phyloP scores from a whole-genome alignment of 1,140 invertebrate species.

The Drosophila lowei region DNA sequence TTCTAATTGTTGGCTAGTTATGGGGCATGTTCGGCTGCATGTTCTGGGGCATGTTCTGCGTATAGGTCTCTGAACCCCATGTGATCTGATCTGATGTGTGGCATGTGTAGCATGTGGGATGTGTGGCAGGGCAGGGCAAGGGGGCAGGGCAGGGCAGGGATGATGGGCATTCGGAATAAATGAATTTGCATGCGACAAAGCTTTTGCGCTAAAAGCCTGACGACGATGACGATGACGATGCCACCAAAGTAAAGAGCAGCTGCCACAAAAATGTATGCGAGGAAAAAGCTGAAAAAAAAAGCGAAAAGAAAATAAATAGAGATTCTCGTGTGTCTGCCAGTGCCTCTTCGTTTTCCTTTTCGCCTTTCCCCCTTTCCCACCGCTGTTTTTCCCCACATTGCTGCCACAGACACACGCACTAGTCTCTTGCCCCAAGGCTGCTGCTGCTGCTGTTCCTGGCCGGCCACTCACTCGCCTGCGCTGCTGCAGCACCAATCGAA shows the following conservation, averaged over 20 bases:
- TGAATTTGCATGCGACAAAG: constrained; percentile 69
- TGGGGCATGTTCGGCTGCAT: constrained; percentile 2
- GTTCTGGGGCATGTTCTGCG: constrained; percentile 2
- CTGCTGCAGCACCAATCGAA: constrained; percentile 68
- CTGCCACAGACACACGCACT: constrained; percentile 51
- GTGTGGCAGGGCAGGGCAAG: too few relatives aligned
- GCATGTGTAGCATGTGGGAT: too few relatives aligned
- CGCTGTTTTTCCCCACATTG: constrained; percentile 29
- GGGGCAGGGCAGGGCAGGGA: not conserved
- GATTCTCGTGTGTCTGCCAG: constrained; percentile 23
- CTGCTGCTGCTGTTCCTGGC: constrained; percentile 24
- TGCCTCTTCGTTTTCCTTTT: constrained; percentile 10
- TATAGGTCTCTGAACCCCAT: constrained; percentile 49
- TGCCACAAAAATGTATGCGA: constrained; percentile 34
- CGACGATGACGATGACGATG: constrained; percentile 16
- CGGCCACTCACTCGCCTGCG: constrained; percentile 32
- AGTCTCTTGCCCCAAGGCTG: constrained; percentile 58
- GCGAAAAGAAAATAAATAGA: constrained; percentile 36
- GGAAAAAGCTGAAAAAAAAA: constrained; percentile 11
- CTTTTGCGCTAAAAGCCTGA: constrained; percentile 46
- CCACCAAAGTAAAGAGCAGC: constrained; percentile 26
- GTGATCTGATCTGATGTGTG: not conserved
- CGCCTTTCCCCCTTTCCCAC: too few relatives aligned
- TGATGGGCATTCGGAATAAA: constrained; percentile 64
- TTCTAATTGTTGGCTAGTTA: constrained; percentile 46